Evolutionary conservation across 2,797 vertebrate genomes (phyloP).

Genomic region (Catamblyrhynchus diadema): DNA sequence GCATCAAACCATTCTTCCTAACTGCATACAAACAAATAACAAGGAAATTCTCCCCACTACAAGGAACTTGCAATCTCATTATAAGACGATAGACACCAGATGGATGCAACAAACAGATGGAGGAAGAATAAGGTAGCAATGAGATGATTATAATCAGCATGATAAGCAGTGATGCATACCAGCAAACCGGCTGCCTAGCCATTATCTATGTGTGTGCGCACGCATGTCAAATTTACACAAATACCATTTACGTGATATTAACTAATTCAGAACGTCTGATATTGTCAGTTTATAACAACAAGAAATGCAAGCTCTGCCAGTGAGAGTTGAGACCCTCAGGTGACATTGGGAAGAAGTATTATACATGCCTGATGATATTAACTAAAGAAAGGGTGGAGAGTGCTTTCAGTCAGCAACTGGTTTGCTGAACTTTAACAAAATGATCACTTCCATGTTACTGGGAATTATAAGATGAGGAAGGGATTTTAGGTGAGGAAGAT

Average conservation of each 20-base stretch:
- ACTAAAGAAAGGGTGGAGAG: neutral
- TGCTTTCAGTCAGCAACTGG: neutral
- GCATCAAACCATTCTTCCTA: neutral
- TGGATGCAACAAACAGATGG: slow-evolving; percentile 54
- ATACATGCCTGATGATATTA: neutral
- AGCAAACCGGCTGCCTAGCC: slow-evolving; percentile 26
- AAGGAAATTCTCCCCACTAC: neutral
- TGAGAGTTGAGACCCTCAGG: neutral
- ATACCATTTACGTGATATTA: neutral
- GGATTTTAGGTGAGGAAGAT: neutral
- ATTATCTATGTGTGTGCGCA: neutral
- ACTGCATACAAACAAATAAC: neutral
- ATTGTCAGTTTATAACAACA: neutral
- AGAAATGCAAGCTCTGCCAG: neutral
- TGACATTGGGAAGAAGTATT: neutral
- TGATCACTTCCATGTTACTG: neutral
- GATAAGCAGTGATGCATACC: slow-evolving; percentile 51
- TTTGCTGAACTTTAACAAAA: neutral
- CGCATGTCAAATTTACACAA: slow-evolving; percentile 9
- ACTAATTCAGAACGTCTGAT: neutral
- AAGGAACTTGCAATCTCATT: slow-evolving; percentile 44
- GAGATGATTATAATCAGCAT: slow-evolving; percentile 48
- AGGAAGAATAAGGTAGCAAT: slow-evolving; percentile 55
- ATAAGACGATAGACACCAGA: slow-evolving; percentile 45
- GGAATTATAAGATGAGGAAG: neutral